A percentile compares a stretch with the other conserved stretches of the same genome.
phyloP scores from a whole-genome alignment of 2,888 invertebrate species.

The Caenorhabditis sp. region DNA sequence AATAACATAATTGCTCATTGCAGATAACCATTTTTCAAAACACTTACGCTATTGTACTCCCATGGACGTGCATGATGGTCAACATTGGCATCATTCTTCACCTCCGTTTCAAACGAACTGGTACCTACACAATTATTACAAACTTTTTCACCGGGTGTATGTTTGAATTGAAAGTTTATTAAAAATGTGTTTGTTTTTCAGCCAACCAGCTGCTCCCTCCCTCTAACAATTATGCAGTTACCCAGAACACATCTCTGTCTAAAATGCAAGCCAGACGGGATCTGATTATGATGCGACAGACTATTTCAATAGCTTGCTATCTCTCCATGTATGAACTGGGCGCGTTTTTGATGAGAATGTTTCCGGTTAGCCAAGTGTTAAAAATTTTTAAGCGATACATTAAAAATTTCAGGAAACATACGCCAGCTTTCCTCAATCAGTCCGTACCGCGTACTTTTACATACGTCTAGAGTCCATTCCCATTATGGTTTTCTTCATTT shows the following conservation, averaged over 20 bases:
- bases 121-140: neutral
- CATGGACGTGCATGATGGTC: neutral
- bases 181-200: too few relatives aligned
- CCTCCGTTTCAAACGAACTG: neutral
- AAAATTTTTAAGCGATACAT: neutral
- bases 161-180: too few relatives aligned
- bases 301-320: constrained; percentile 7
- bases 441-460: constrained; percentile 1
- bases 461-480: constrained; percentile 18
- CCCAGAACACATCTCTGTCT: neutral
- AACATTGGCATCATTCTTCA: constrained; percentile 8
- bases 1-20: neutral
- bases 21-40: constrained; percentile 26
- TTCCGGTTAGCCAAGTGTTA: constrained; percentile 11
- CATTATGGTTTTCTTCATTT: constrained; percentile 25
- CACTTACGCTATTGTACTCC: constrained; percentile 6
- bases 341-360: constrained; percentile 14
- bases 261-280: constrained; percentile 21
- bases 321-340: constrained; percentile 27
- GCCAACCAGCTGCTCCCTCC: too few relatives aligned
- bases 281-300: constrained; percentile 21
- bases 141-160: constrained; percentile 2
- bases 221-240: too few relatives aligned
- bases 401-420: constrained; percentile 7
- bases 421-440: neutral